Conservation (phyloP, 1,140 invertebrate genomes). For the Theocolax elegans region DNA sequence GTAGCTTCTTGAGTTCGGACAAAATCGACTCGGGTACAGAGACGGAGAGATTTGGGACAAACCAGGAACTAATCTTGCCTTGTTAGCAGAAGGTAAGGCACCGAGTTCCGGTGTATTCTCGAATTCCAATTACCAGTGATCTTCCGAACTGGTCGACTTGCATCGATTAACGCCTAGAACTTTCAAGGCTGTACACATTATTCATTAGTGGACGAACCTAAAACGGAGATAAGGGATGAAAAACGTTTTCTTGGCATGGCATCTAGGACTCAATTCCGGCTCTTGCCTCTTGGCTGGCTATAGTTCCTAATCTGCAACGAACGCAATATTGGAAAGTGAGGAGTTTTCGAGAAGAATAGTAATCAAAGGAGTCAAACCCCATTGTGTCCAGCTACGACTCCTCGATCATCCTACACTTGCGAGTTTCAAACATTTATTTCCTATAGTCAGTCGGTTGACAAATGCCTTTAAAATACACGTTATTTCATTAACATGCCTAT, state of each 20-base stretch:
- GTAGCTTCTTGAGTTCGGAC: neutral
- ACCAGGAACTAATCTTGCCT: slow-evolving; percentile 53
- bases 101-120: slow-evolving; percentile 40
- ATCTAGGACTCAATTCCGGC: too few species aligned
- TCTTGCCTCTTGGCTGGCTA: neutral
- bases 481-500: too few species aligned
- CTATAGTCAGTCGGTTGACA: too few species aligned
- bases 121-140: slow-evolving; percentile 33
- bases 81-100: slow-evolving; percentile 41
- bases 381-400: too few species aligned
- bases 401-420: too few species aligned
- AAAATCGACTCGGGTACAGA: slow-evolving; percentile 9
- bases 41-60: slow-evolving; percentile 33
- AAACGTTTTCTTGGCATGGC: neutral
- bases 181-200: slow-evolving; percentile 53
- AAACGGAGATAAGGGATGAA: neutral
- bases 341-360: slow-evolving; percentile 5
- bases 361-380: too few species aligned
- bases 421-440: too few species aligned
- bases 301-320: slow-evolving; percentile 3
- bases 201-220: neutral
- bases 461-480: too few species aligned
- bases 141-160: slow-evolving; percentile 54
- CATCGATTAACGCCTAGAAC: slow-evolving; percentile 61
- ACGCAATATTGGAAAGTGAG: slow-evolving; percentile 5